A percentile compares a stretch with the other conserved stretches of the same genome.
Evolutionary conservation across 92 coral and sea anemone genomes (phyloP).

Genomic region (Actinostola sp.): DNA sequence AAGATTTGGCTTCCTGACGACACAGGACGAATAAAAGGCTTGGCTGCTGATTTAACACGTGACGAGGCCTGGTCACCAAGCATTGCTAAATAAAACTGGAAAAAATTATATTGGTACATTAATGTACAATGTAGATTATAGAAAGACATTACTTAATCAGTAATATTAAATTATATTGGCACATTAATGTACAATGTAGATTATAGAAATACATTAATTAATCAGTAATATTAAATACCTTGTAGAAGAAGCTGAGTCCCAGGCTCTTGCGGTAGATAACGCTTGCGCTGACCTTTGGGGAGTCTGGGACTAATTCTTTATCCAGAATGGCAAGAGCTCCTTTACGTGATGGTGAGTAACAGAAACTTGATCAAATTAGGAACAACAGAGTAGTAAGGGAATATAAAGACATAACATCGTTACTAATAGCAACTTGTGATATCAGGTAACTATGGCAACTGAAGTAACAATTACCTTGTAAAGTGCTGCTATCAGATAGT

Average conservation of each 20-base stretch:
- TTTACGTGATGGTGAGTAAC: not conserved
- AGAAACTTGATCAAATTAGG: not conserved
- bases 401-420: not conserved
- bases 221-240: conserved; percentile 56
- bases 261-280: conserved; percentile 81
- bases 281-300: conserved; percentile 73
- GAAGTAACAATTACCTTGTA: conserved; percentile 53
- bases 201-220: too few relatives aligned
- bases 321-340: conserved; percentile 69
- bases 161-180: not conserved
- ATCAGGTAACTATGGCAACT: not conserved
- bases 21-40: conserved; percentile 73
- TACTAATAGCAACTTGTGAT: not conserved
- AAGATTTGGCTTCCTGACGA: conserved; percentile 84
- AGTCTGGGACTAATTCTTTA: conserved; percentile 78
- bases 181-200: not conserved
- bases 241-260: conserved; percentile 84
- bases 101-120: not conserved
- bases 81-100: conserved; percentile 72
- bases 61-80: conserved; percentile 87
- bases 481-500: conserved; percentile 59
- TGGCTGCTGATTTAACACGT: conserved; percentile 86
- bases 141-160: too few relatives aligned
- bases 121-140: too few relatives aligned
- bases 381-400: not conserved